phyloP scores from a whole-genome alignment of 2,113 vertebrate species.

The Callorhinus ursinus region DNA sequence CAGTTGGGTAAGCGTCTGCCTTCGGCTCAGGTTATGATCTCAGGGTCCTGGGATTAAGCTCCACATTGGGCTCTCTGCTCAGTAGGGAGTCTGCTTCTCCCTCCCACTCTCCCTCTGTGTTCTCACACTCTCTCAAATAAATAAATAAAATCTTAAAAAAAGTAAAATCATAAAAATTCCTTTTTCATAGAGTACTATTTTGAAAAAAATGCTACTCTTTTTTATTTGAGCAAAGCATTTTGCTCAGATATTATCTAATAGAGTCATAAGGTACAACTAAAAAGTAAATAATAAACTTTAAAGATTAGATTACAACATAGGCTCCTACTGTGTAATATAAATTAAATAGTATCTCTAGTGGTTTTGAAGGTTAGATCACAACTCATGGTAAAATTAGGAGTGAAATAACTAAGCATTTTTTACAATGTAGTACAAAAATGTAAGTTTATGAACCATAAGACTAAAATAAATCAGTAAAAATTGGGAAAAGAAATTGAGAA shows the following conservation, averaged over 20 bases:
- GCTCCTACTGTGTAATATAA: neutral
- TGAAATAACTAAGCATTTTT: constrained; percentile 7
- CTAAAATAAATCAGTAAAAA: constrained; percentile 25
- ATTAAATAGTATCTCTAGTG: neutral
- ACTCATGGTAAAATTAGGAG: constrained; percentile 8
- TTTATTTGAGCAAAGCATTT: constrained; percentile 19
- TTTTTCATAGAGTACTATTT: constrained; percentile 37
- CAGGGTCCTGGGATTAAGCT: neutral
- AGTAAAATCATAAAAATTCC: neutral
- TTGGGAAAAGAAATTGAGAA: neutral
- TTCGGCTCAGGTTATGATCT: neutral
- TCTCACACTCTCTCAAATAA: neutral
- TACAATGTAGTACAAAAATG: neutral
- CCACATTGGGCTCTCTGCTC: neutral
- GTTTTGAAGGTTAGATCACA: neutral
- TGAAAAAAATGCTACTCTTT: neutral
- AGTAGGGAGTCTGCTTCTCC: neutral
- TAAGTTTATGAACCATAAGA: neutral
- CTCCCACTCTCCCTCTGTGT: neutral
- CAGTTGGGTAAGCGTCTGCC: neutral
- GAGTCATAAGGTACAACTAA: neutral
- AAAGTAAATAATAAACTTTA: constrained; percentile 15
- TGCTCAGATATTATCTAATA: neutral
- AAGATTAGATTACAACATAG: neutral
- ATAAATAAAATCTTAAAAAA: neutral